Percentiles rank a stretch among this genome's conserved stretches.
These are phyloP conservation scores for Habropoda laboriosa DNA, from an alignment of 1,140 invertebrate species.

Conservation along the genomic window DNA sequence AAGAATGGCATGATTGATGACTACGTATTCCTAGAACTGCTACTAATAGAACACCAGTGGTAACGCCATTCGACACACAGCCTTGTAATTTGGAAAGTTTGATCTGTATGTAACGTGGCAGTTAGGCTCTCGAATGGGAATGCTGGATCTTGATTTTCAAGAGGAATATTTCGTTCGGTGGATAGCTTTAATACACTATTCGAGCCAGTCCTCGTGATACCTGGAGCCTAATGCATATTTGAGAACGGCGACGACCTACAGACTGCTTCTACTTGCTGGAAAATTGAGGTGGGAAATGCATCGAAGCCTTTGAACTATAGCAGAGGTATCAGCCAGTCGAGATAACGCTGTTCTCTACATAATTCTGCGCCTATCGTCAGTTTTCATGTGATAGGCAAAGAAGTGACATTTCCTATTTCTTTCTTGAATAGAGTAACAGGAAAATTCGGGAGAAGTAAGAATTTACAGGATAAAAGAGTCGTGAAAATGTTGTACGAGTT, in stretches of 20 bases:
- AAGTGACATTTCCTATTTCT: not conserved
- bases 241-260: not conserved
- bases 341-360: not conserved
- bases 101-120: not conserved
- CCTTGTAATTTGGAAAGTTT: slow-evolving; percentile 13
- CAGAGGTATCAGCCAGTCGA: not conserved
- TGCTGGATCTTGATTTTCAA: not conserved
- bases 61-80: not conserved
- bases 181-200: slow-evolving; percentile 7
- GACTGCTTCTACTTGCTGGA: not conserved
- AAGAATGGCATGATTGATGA: slow-evolving; percentile 15
- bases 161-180: not conserved
- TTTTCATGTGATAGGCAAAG: not conserved
- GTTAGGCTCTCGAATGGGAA: too few relatives aligned
- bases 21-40: not conserved
- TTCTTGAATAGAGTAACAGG: too few relatives aligned
- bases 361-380: not conserved
- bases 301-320: not conserved
- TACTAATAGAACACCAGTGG: slow-evolving; percentile 23
- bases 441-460: too few relatives aligned
- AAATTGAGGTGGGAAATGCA: not conserved
- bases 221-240: not conserved
- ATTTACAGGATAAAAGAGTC: too few relatives aligned
- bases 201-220: not conserved
- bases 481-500: too few relatives aligned